Conservation (phyloP, 2,113 vertebrate genomes). For the Pedionomus torquatus region DNA sequence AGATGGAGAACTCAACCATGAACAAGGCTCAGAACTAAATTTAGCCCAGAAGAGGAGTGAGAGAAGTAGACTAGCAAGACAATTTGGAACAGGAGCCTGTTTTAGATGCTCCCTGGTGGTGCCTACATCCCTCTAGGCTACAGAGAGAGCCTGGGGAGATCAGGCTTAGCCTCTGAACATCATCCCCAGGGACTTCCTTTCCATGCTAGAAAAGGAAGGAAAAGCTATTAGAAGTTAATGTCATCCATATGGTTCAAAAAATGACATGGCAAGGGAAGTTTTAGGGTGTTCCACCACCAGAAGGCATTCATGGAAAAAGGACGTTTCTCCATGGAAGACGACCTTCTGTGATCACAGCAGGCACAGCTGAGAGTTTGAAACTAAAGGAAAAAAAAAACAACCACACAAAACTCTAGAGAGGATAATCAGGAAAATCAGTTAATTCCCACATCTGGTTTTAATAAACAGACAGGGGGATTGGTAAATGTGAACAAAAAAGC, state of each 20-base stretch:
- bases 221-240: constrained; percentile 30
- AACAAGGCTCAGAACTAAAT: neutral
- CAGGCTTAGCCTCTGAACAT: neutral
- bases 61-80: neutral
- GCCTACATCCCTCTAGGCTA: neutral
- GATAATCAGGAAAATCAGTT: constrained; percentile 2
- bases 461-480: neutral
- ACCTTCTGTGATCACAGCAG: neutral
- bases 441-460: constrained; percentile 9
- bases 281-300: neutral
- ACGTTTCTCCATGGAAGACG: neutral
- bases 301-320: neutral
- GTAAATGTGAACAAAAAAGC: neutral
- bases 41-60: neutral
- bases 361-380: neutral
- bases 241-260: constrained; percentile 3
- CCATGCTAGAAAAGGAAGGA: neutral
- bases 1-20: neutral
- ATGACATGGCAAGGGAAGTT: neutral
- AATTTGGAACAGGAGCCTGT: neutral
- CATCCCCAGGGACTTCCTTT: neutral
- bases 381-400: neutral
- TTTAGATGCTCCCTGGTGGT: constrained; percentile 3
- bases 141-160: neutral
- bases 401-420: neutral